Evolutionary conservation across 2,888 invertebrate species (phyloP), one percentile per base, ranked within the genome.

Genomic region (Agrotis ipsilon): DNA sequence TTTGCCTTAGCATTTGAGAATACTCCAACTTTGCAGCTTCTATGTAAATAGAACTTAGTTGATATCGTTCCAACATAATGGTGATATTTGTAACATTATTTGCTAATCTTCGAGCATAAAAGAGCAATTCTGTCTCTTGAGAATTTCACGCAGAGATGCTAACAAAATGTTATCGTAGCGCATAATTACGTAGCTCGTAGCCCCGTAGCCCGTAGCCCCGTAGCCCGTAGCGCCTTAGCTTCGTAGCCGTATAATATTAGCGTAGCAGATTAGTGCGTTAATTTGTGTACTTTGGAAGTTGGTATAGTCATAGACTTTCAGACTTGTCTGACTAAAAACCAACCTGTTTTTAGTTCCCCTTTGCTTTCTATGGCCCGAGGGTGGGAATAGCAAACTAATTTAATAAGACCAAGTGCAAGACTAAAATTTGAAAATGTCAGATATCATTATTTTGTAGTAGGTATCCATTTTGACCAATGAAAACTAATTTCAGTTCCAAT

Each of bases 141-240:
- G 9, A 46, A 19, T 6, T 46, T 18, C 46, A 14, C 32, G 9
- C 19, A 21, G 46, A 21, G 14, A 11, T 21, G 46, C 46, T 21
- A 14, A n/a, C 3, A 11, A 18, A 62, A 48, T 21, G 2, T 32
- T 7, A 16, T 16, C 27, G 64, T 60, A 45, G 27, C 19, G n/a
- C 58, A n/a, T 24, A 58, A 19, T 13, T 19, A 6, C 46, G 65
- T 61, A 63, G 55, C 55, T 3, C 57, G 57, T 63, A 63, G 43
- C 63, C 16, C 13, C 57, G 39, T 58, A 43, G 19, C 32, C 18
- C 46, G n/a, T 48, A 61, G 46, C 16, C 0, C 5, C 16, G 43
- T 63, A 54, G 18, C 21, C 39, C 21, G n/a, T 24, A 63, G n/a
- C n/a, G n/a, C n/a, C n/a, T n/a, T n/a, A n/a, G n/a, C n/a, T n/a